Evolutionary conservation across 1,140 invertebrate species (phyloP), one percentile per base, ranked within the genome.

Genomic region (Drosophila pseudoananassae): DNA sequence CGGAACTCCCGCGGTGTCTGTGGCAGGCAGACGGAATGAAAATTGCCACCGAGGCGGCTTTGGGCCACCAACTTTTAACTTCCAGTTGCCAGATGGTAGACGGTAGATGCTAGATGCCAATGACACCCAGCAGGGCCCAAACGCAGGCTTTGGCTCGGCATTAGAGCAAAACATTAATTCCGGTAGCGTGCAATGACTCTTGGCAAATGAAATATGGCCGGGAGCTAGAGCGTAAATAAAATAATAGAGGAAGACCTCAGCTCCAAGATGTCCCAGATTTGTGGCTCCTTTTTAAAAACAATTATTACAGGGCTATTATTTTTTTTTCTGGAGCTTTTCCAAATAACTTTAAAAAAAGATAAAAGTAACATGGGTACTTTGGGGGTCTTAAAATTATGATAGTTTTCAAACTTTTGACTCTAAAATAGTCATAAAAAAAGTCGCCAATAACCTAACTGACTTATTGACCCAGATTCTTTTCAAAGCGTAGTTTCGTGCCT

Each of bases 151-250:
- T 14, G 14, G n/a, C 40, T 7, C 27, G 58, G 17, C 46, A 65
- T 40, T 63, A 63, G 61, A 63, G 63, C 45, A 20, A 63, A 63
- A 40, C 63, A 66, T 66, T 50, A 66, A 66, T 66, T 66, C 63
- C 63, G 63, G 58, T 63, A 64, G 63, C 63, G 63, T 64, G 63
- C 58, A 66, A 66, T 64, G 63, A 66, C 61, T 49, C 45, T 65
- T 65, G 15, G 31, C 25, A 31, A 61, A 59, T 8, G 31, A 50
- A 65, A 31, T 63, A 40, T 40, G 9, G 40, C 15, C 23, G 25
- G 40, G 33, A 64, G 58, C 25, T 38, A 25, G 58, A 66, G 63
- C 63, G 63, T 64, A 64, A 63, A 65, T 63, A 43, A 29, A 40
- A 50, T 29, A 63, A 15, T 12, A 4, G 8, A 40, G 17, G 25